Evolutionary conservation across 30 jellyfish, hydroid and myxozoan genomes (phyloP).

Genomic region (Clytia hemisphaerica): DNA sequence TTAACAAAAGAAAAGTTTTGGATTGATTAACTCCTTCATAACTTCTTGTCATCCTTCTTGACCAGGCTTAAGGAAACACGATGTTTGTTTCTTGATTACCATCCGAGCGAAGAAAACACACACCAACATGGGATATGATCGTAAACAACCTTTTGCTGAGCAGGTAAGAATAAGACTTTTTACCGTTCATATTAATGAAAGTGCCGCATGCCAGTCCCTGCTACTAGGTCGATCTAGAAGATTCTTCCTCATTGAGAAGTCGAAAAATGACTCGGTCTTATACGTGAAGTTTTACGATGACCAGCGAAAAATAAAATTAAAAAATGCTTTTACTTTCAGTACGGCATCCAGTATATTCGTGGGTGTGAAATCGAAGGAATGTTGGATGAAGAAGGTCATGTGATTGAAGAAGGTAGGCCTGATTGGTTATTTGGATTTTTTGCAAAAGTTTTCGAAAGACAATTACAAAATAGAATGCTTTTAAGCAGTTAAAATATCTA

Average conservation of each 20-base stretch:
- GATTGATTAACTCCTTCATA: background rate
- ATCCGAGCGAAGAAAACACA: constrained; percentile 48
- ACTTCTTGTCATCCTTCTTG: constrained; percentile 1
- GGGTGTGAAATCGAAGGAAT: constrained; percentile 98
- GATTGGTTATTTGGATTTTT: background rate
- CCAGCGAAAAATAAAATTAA: no score
- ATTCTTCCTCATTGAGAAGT: no score
- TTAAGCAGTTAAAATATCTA: no score
- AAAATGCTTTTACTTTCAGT: constrained; percentile 30
- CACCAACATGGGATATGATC: constrained; percentile 42
- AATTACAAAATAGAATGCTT: background rate
- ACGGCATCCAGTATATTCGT: constrained; percentile 73
- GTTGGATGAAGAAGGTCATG: constrained; percentile 94
- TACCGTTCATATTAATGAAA: no score
- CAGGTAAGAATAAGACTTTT: constrained; percentile 80
- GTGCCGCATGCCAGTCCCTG: no score
- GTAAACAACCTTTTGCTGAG: constrained; percentile 57
- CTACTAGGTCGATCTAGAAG: no score
- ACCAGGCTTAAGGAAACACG: constrained; percentile 93
- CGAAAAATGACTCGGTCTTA: no score
- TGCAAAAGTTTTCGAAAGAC: background rate
- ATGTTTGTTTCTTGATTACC: constrained; percentile 69
- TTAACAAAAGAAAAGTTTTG: background rate
- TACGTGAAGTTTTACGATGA: no score
- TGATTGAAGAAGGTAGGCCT: constrained; percentile 87